Base-by-base conservation (phyloP, 2,797 vertebrate genomes). In the Centroberyx gerrardi region DNA sequence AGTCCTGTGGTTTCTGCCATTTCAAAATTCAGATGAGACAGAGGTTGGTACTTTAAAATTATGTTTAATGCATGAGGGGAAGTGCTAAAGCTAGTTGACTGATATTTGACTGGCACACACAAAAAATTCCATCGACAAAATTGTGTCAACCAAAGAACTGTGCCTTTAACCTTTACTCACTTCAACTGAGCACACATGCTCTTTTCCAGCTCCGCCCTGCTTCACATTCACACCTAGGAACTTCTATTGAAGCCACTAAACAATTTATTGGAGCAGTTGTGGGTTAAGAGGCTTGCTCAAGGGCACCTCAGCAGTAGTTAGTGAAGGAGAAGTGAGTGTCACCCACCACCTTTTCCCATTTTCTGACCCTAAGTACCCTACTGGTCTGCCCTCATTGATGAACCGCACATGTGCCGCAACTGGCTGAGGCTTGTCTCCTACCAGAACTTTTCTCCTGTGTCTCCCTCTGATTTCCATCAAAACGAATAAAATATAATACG, bases 21-120 rank as follows among this genome's bases (percentile, higher is more conserved):
- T 67, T 73, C 6, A 58, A 44, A 27, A 52, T 18, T 29, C 28
- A 9, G 3, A 64, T 46, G 31, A 60, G 46, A 28, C 52, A 80
- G n/a, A 36, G 36, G 31, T 78, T 17, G 5, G 51, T 54, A 28
- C 54, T 73, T 82, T 48, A 38, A 69, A 61, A 63, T 18, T 33
- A 86, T 84, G 58, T 76, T 86, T 87, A 85, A 90, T 84, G 80
- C 62, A 80, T 76, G 56, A 58, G 53, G 52, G 38, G n/a, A 75
- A 77, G 62, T 81, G 68, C 73, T 80, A 68, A 85, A 83, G 42
- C 55, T 71, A 54, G 79, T 36, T 68, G 22, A 65, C 73, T 49
- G 55, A 28, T 53, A 53, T 53, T 74, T 22, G 67, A 73, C 70
- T 29, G 55, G 73, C 58, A 74, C 29, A 74, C 36, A 75, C 12